Conservation (phyloP, 2,888 invertebrate genomes). For the Agrilus biguttatus region DNA sequence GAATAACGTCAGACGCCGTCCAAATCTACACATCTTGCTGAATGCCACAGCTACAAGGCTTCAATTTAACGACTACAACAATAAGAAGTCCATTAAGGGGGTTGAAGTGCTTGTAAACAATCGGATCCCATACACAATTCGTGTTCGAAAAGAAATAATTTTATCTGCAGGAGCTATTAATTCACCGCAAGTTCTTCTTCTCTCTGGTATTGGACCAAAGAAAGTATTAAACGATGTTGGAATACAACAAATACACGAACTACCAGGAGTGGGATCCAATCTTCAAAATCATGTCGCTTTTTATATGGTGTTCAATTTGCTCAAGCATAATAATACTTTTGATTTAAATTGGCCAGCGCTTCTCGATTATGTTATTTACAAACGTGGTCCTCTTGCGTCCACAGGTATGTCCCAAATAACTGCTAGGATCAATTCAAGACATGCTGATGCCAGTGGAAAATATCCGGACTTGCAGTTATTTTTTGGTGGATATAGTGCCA, state of each 20-base stretch:
- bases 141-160: conserved; percentile 42
- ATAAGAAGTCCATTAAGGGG: conserved; percentile 37
- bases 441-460: conserved; percentile 40
- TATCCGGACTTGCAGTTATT: conserved; percentile 54
- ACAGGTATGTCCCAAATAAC: conserved; percentile 56
- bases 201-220: conserved; percentile 53
- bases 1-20: conserved; percentile 31
- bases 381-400: conserved; percentile 46
- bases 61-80: conserved; percentile 27
- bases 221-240: conserved; percentile 42
- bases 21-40: conserved; percentile 45
- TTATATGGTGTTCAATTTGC: conserved; percentile 39
- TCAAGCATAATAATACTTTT: conserved; percentile 35
- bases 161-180: conserved; percentile 50
- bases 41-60: conserved; percentile 46
- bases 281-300: conserved; percentile 55
- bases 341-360: conserved; percentile 48
- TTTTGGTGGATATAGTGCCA: conserved; percentile 49
- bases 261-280: conserved; percentile 56
- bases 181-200: conserved; percentile 49
- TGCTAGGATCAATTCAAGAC: conserved; percentile 45
- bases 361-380: conserved; percentile 43
- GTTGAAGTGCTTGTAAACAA: conserved; percentile 46
- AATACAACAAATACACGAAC: conserved; percentile 42
- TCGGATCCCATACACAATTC: conserved; percentile 28